Evolutionary conservation across 2,888 invertebrate genomes (phyloP), one percentile per base, ranked within the genome.

Genomic region (Dasysyrphus albostriatus): DNA sequence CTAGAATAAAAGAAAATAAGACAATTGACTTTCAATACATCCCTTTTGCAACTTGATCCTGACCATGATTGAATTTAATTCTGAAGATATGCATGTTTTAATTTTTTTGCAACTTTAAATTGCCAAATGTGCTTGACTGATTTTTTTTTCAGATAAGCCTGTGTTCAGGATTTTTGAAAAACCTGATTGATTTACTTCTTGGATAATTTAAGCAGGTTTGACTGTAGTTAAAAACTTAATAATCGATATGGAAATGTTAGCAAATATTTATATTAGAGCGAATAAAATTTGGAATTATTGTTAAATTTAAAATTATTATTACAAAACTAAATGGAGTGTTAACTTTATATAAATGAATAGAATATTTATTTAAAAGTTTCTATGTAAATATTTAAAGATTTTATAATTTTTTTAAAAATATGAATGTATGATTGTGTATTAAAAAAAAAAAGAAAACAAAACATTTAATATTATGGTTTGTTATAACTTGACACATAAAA

Each of bases 391-490:
- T 16, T 58, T 37, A 14, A 29, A 54, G 29, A 58, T 16, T 34
- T 58, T 58, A 16, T 58, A 58, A 8, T 14, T 14, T 14, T 61
- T 61, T 42, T 14, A 19, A 19, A 39, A 19, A 59, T 8, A 59
- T 59, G 16, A 2, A 54, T 61, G 37, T 39, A 39, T 24, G 39
- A 59, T 37, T 59, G 37, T 59, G 19, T 59, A 59, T 61, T 61
- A 37, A 58, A 32, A n/a, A 16, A 14, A 24, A 54, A 16, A 16
- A 16, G 4, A 58, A 39, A 8, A 59, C 0, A 24, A 61, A 61
- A 12, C 12, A 61, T 24, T 24, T 39, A 24, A 24, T 39, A 42
- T 24, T 24, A 24, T 61, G 39, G 8, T 42, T 42, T 61, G 42
- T 61, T 61, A 39, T 29, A 37, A 59, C 61, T 61, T 42, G 9